Conservation (phyloP, 1,140 invertebrate genomes). For the Procambarus virginalis region DNA sequence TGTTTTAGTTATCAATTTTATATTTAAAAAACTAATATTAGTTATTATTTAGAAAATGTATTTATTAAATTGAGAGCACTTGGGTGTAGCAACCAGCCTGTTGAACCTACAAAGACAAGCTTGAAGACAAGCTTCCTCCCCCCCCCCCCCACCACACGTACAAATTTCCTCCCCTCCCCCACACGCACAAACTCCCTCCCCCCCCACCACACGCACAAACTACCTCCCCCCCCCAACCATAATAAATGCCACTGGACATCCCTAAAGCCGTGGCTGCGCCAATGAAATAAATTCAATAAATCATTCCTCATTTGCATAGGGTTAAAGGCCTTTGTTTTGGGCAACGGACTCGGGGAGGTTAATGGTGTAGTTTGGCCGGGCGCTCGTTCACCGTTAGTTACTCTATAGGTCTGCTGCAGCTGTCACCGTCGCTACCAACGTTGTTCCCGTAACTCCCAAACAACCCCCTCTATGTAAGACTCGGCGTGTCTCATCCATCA, state of each 20-base stretch:
- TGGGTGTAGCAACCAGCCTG: no score
- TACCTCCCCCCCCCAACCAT: not conserved
- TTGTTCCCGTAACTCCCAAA: not conserved
- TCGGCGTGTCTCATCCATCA: no score
- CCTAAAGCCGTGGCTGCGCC: conserved; percentile 5
- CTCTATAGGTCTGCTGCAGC: not conserved
- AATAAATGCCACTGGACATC: not conserved
- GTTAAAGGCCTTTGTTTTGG: conserved; percentile 30
- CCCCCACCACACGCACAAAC: not conserved
- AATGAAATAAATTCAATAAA: conserved; percentile 40
- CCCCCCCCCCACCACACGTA: not conserved
- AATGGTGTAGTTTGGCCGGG: not conserved
- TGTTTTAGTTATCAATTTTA: no score
- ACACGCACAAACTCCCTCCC: not conserved
- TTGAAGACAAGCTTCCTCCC: not conserved
- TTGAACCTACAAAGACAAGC: no score
- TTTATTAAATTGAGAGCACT: no score
- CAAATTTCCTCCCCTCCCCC: not conserved
- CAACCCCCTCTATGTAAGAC: no score
- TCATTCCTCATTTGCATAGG: conserved; percentile 40
- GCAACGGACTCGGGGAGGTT: not conserved
- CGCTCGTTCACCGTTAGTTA: conserved; percentile 1
- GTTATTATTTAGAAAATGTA: no score
- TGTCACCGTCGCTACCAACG: conserved; percentile 18
- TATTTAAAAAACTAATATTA: no score